Base-by-base conservation (phyloP, 2,113 vertebrate genomes). In the Lota lota region DNA sequence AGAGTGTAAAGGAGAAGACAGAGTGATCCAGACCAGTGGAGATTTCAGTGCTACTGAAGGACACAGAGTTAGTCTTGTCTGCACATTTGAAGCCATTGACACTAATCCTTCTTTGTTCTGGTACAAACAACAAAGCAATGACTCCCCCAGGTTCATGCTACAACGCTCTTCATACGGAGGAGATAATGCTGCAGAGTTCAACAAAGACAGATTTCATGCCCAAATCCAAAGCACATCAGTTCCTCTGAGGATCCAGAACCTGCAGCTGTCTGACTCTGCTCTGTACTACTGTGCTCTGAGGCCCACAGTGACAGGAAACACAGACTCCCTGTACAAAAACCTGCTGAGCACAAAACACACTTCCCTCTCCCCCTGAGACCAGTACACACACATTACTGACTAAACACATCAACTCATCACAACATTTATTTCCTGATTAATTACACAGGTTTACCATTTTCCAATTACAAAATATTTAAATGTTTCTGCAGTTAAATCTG, bases 341-440 rank as follows among this genome's bases (percentile, higher is more conserved):
- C 51, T 21, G 61, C 74, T 68, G 75, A 61, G 19, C 7, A 33
- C 69, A 15, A 79, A 82, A 21, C 74, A 76, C 71, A 77, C 68
- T 50, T 74, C 74, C 1, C 18, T 78, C 68, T 0, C 2, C 28
- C 28, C 28, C 28, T 33, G 24, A 36, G 5, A 28, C 60, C 58
- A 60, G 60, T 17, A 33, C 28, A 33, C 28, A 33, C 4, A 33
- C 28, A 33, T 33, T 4, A 33, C 28, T 33, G 28, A 33, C 28
- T 33, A 4, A 33, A 33, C 28, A 33, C 28, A 6, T 5, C 7
- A 33, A 33, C 28, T 33, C 28, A 33, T 33, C 28, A 33, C 28
- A 33, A 33, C 28, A 4, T 4, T 4, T 4, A 33, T 5, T 6
- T 33, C 28, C 28, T 33, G 7, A 33, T 33, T 33, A 33, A 33